Evolutionary conservation across 2,888 invertebrate species (phyloP), one percentile per base, ranked within the genome.

Genomic region (Teinopalpus imperialis): DNA sequence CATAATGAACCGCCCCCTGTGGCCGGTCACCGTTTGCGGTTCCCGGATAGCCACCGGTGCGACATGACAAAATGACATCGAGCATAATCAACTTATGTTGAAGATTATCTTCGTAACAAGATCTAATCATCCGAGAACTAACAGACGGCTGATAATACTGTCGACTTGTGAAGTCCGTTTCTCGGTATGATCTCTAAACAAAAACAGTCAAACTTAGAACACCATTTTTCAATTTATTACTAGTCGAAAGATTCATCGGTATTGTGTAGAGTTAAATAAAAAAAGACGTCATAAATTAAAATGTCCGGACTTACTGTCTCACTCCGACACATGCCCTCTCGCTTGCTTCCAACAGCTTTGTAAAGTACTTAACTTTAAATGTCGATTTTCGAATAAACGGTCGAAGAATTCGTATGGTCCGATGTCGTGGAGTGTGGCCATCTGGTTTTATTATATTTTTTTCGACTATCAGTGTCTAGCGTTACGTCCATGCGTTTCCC

Each of bases 161-260:
- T 81, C 87, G 73, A 81, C 85, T 79, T 85, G 86, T 87, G 86
- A 79, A 85, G 87, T 88, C 87, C 78, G 68, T 72, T 88, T 87
- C 87, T 76, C 67, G 70, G 87, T 83, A 87, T 65, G 71, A 34
- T 43, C 54, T 42, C 52, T 53, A 54, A 69, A 81, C 81, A 83
- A 82, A 81, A 80, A 79, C 73, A 60, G 58, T 72, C 70, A 71
- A 66, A 78, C 65, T 63, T 67, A 64, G 70, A 74, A 68, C 69
- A 66, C 78, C 74, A 86, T 88, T 79, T 80, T 81, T 81, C 85
- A 83, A 81, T 83, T 78, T 81, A 82, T 81, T 80, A 81, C 80
- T 81, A 83, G 78, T 79, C 71, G 65, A 79, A 74, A 83, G 83
- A 85, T 82, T 80, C 86, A 79, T 86, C 81, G 78, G 73, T 74